Base-by-base conservation (phyloP, 2,797 vertebrate genomes). In the Rousettus madagascariensis region DNA sequence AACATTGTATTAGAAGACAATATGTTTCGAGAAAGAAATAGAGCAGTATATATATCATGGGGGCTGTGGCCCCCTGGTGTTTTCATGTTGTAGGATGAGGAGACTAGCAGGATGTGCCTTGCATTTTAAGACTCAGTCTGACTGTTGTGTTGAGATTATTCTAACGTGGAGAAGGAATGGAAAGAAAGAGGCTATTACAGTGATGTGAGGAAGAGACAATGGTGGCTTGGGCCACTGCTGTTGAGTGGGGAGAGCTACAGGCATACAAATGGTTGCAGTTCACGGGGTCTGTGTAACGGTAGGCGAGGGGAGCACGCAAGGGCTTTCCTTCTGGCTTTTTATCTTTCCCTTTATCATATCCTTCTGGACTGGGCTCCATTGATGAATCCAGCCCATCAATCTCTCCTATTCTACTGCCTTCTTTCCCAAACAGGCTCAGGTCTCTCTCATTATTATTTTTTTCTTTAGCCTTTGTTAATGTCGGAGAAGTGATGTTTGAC, bases 401-500 rank as follows among this genome's bases (percentile, higher is more conserved):
- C 69, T 94, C n/a, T 36, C 26, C 53, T 20, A 77, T 10, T 86
- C 53, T n/a, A n/a, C 43, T n/a, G 57, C 36, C n/a, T 90, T 26
- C 55, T 96, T 85, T 53, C 26, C 43, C 55, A 90, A 92, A 68
- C 5, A 86, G 26, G 51, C 26, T 65, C 38, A 59, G 75, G 43
- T 2, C 19, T 80, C 36, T 82, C 71, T 71, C 61, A 78, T 68
- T 55, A n/a, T 1, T 57, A 36, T 51, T 36, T 10, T 46, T 36
- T 26, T 16, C 36, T 85, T 88, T 63, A 74, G 4, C 5, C 46
- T 92, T 71, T 57, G 61, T 74, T 83, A 83, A 89, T 94, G 33
- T 88, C 72, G 94, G 26, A 53, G 61, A 96, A 74, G 24, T 24
- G 46, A 78, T 53, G 49, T 94, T 88, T 91, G 65, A 84, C 30